These are phyloP conservation scores for Melanaphis sacchari DNA, from an alignment of 1,140 invertebrate genomes.

Conservation along the genomic window DNA sequence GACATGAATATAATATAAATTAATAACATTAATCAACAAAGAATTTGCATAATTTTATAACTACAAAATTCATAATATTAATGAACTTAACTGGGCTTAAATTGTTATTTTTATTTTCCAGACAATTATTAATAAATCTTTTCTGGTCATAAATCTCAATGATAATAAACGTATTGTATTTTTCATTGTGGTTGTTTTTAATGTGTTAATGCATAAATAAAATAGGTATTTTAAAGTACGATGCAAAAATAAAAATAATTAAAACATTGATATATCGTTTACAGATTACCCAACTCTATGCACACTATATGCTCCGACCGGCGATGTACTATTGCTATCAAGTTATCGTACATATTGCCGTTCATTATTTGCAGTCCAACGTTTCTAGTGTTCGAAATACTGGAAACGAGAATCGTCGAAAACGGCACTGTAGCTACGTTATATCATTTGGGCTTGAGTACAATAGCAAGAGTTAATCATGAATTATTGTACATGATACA, in stretches of 20 bases:
- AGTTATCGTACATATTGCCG: conserved; percentile 80
- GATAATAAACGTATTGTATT: not conserved
- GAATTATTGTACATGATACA: conserved; percentile 71
- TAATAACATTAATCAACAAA: not conserved
- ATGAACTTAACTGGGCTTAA: not conserved
- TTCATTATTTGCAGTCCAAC: conserved; percentile 85
- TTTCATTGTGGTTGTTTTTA: not conserved
- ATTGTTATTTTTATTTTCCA: not conserved
- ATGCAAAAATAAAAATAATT: not conserved
- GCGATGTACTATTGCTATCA: conserved; percentile 76
- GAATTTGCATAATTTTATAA: not conserved
- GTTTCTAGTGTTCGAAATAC: conserved; percentile 71
- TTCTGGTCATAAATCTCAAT: not conserved
- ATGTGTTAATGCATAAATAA: not conserved
- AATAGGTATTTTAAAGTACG: not conserved
- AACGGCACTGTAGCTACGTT: conserved; percentile 41
- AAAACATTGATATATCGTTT: not conserved
- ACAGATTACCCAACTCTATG: conserved; percentile 78
- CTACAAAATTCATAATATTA: not conserved
- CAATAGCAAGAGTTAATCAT: conserved; percentile 64
- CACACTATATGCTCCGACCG: conserved; percentile 78
- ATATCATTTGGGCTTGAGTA: conserved; percentile 68
- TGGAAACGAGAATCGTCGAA: conserved; percentile 59
- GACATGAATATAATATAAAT: not conserved
- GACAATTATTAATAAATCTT: not conserved